Percentiles rank a stretch among this genome's conserved stretches.
Evolutionary conservation across 2,797 vertebrate species (phyloP).

Genomic region (Nannoperca obscura): DNA sequence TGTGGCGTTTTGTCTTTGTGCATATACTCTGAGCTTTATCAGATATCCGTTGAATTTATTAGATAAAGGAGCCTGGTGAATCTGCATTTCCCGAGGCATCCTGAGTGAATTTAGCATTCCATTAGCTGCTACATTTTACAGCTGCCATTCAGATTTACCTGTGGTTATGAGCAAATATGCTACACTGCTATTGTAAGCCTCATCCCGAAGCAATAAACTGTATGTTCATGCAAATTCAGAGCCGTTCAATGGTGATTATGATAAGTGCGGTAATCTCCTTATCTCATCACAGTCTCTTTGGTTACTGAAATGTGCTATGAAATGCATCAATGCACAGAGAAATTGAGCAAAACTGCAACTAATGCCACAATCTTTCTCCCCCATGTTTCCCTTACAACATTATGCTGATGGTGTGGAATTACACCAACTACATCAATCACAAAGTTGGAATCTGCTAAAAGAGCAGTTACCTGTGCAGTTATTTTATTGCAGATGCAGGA

Average conservation of each 20-base stretch:
- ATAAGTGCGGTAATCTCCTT: slow-evolving; percentile 88
- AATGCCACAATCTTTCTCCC: slow-evolving; percentile 67
- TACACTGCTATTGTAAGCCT: slow-evolving; percentile 78
- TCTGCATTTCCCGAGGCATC: slow-evolving; percentile 68
- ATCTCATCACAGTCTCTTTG: slow-evolving; percentile 86
- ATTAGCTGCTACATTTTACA: slow-evolving; percentile 79
- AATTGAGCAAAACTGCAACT: slow-evolving; percentile 83
- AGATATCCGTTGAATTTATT: slow-evolving; percentile 74
- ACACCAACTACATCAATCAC: slow-evolving; percentile 78
- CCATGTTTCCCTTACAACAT: slow-evolving; percentile 66
- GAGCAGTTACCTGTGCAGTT: slow-evolving; percentile 72
- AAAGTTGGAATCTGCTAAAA: slow-evolving; percentile 80
- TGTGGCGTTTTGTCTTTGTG: slow-evolving; percentile 77
- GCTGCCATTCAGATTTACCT: slow-evolving; percentile 86
- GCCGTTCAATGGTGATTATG: slow-evolving; percentile 86
- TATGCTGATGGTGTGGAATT: slow-evolving; percentile 78
- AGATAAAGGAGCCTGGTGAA: slow-evolving; percentile 61
- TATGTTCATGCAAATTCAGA: slow-evolving; percentile 84
- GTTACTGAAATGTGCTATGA: slow-evolving; percentile 86
- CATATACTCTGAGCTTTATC: slow-evolving; percentile 56
- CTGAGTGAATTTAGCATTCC: slow-evolving; percentile 71
- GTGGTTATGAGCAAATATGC: slow-evolving; percentile 79
- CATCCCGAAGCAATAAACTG: slow-evolving; percentile 81
- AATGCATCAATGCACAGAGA: slow-evolving; percentile 83
- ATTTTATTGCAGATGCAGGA: slow-evolving; percentile 71